Conservation (phyloP, 1,140 invertebrate genomes). For the Plectus sambesii region DNA sequence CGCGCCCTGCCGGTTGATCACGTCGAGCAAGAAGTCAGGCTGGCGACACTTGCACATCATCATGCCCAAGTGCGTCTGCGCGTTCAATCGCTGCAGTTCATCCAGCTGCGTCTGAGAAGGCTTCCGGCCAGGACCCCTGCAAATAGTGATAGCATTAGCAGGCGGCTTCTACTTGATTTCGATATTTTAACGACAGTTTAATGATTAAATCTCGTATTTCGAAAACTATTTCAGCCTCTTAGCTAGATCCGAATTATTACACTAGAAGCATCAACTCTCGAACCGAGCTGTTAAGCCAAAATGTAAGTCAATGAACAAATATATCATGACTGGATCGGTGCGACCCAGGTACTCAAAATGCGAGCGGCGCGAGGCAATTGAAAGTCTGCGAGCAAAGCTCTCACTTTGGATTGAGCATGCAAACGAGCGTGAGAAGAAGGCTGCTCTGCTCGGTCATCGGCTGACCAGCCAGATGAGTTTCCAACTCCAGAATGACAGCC, state of each 20-base stretch:
- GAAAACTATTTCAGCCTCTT: too few relatives aligned
- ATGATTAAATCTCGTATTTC: too few relatives aligned
- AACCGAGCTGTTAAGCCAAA: not conserved
- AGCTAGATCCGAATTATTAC: slow-evolving; percentile 11
- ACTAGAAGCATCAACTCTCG: not conserved
- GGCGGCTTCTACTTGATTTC: not conserved
- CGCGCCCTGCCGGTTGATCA: slow-evolving; percentile 71
- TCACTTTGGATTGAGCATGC: slow-evolving; percentile 66
- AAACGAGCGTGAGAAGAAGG: too few relatives aligned
- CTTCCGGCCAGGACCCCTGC: slow-evolving; percentile 61
- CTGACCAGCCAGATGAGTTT: slow-evolving; percentile 79
- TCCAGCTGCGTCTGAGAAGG: too few relatives aligned
- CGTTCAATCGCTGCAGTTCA: slow-evolving; percentile 67
- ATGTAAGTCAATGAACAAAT: not conserved
- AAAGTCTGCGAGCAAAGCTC: slow-evolving; percentile 81
- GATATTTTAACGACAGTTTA: too few relatives aligned
- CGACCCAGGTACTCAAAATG: slow-evolving; percentile 63
- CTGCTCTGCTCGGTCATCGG: too few relatives aligned
- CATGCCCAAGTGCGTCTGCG: slow-evolving; percentile 71
- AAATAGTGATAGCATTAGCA: slow-evolving; percentile 5
- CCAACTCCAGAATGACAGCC: slow-evolving; percentile 76
- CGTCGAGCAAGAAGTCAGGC: slow-evolving; percentile 80
- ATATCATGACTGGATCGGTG: slow-evolving; percentile 7
- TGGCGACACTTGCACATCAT: slow-evolving; percentile 73
- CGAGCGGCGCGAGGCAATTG: slow-evolving; percentile 66